Conservation (phyloP, 2,797 vertebrate genomes). For the Harpagifer antarcticus region DNA sequence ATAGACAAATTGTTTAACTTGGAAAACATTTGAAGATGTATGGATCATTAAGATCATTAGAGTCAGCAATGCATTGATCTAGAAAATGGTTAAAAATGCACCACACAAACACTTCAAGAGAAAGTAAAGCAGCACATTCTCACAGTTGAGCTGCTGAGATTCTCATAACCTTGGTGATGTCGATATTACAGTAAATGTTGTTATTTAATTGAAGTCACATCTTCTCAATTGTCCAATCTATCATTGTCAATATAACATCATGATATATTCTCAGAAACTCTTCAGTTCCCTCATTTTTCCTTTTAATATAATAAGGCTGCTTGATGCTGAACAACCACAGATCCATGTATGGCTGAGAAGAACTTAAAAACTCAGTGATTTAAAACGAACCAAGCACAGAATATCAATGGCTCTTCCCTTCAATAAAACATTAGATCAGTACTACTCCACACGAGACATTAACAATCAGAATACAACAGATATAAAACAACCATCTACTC, state of each 20-base stretch:
- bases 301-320: slow-evolving; percentile 17
- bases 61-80: not conserved
- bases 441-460: slow-evolving; percentile 39
- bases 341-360: slow-evolving; percentile 10
- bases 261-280: not conserved
- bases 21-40: not conserved
- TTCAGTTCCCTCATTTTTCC: not conserved
- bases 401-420: slow-evolving; percentile 48
- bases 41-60: not conserved
- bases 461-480: slow-evolving; percentile 38
- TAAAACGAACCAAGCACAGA: slow-evolving; percentile 32
- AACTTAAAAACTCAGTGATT: slow-evolving; percentile 35
- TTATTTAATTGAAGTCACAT: slow-evolving; percentile 6
- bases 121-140: not conserved
- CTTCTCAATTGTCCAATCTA: not conserved
- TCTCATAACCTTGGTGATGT: not conserved
- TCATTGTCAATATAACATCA: slow-evolving; percentile 9
- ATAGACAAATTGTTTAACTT: not conserved
- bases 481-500: slow-evolving; percentile 41
- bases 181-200: not conserved
- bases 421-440: slow-evolving; percentile 53
- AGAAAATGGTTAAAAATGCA: not conserved
- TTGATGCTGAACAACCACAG: slow-evolving; percentile 9
- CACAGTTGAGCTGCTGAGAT: not conserved
- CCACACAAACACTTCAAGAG: not conserved